Evolutionary conservation across 2,113 vertebrate genomes (phyloP).

Genomic region (Megaleporinus macrocephalus): DNA sequence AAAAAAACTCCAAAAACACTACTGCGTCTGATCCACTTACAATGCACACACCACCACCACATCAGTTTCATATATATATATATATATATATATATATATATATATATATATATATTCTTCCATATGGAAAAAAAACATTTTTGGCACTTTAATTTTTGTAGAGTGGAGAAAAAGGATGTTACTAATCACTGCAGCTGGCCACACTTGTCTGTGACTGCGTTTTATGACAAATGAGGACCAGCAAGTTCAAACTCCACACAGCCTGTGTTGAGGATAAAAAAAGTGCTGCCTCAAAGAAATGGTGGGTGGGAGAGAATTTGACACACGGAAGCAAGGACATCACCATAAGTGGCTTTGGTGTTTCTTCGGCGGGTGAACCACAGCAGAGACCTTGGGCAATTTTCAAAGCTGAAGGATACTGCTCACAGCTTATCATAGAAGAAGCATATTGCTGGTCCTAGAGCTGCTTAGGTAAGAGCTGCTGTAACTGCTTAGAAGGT

Average conservation of each 20-base stretch:
- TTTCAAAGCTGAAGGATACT: background rate
- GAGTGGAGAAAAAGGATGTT: background rate
- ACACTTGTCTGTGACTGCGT: slow-evolving; percentile 24
- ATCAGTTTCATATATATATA: too few species aligned
- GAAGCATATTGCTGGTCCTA: background rate
- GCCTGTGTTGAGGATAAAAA: slow-evolving; percentile 34
- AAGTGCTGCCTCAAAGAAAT: slow-evolving; percentile 35
- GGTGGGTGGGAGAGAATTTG: slow-evolving; percentile 40
- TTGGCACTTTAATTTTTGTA: too few species aligned
- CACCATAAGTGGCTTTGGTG: slow-evolving; percentile 31
- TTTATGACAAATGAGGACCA: slow-evolving; percentile 28
- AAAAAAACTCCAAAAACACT: too few species aligned
- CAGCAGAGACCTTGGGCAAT: slow-evolving; percentile 3
- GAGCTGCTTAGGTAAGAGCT: slow-evolving; percentile 9
- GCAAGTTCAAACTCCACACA: slow-evolving; percentile 32
- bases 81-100: too few species aligned
- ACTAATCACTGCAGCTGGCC: background rate
- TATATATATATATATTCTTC: too few species aligned
- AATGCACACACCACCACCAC: too few species aligned
- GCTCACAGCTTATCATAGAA: background rate
- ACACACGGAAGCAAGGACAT: slow-evolving; percentile 41
- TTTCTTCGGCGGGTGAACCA: slow-evolving; percentile 9
- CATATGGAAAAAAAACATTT: too few species aligned
- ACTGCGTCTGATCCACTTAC: too few species aligned
- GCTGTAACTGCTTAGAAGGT: background rate